Evolutionary conservation across 2,113 vertebrate genomes (phyloP).

Genomic region (Pelodiscus sinensis): DNA sequence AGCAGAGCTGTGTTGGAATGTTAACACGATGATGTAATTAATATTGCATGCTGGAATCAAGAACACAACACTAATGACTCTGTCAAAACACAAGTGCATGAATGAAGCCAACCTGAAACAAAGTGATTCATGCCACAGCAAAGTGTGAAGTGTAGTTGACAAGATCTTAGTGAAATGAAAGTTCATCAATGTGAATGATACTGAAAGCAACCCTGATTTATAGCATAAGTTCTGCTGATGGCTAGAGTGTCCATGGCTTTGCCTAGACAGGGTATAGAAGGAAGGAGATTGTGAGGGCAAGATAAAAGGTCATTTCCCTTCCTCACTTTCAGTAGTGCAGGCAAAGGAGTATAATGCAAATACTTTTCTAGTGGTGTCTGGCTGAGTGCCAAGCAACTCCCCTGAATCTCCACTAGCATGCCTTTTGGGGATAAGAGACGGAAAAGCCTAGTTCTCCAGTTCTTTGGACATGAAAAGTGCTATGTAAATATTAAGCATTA

Average conservation of each 20-base stretch:
- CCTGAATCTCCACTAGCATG: neutral
- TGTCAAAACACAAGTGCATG: neutral
- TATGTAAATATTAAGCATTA: neutral
- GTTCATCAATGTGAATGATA: neutral
- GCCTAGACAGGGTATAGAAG: neutral
- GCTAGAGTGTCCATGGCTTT: neutral
- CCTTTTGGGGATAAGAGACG: neutral
- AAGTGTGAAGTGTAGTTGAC: neutral
- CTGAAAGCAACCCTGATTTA: neutral
- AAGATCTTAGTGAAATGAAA: neutral
- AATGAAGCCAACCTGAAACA: neutral
- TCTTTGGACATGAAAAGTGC: neutral
- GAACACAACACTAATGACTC: neutral
- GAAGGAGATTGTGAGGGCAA: neutral
- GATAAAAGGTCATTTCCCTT: neutral
- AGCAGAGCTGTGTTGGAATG: constrained; percentile 2
- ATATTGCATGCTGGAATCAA: constrained; percentile 8
- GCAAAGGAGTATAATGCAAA: neutral
- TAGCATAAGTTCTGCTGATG: neutral
- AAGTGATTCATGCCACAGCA: neutral
- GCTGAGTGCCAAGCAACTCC: neutral
- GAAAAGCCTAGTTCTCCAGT: neutral
- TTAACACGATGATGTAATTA: neutral
- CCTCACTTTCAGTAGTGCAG: neutral
- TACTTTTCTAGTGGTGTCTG: neutral